Evolutionary conservation across 2,113 vertebrate species (phyloP).

Genomic region (Cebus imitator): DNA sequence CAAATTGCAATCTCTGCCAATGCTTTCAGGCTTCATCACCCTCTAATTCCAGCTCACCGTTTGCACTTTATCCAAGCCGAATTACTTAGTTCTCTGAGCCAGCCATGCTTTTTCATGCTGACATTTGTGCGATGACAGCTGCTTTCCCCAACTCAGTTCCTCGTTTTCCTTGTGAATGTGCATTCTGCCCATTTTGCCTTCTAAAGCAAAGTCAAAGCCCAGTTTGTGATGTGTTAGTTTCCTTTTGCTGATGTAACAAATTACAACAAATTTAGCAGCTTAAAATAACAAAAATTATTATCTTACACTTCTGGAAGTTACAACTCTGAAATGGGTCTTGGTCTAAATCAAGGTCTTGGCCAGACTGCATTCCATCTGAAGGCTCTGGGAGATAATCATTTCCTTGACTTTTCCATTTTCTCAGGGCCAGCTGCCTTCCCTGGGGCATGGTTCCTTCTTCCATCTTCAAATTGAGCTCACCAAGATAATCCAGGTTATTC

Average conservation of each 20-base stretch:
- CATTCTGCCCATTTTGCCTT: neutral
- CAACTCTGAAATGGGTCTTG: neutral
- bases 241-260: neutral
- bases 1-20: neutral
- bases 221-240: neutral
- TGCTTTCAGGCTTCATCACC: neutral
- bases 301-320: neutral
- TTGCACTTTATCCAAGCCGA: neutral
- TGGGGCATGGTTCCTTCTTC: neutral
- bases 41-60: neutral
- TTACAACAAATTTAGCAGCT: neutral
- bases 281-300: neutral
- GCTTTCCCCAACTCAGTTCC: neutral
- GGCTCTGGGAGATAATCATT: neutral
- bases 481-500: neutral
- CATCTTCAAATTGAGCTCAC: neutral
- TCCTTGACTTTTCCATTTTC: neutral
- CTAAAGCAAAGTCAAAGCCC: neutral
- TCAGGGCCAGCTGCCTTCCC: neutral
- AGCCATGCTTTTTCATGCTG: neutral
- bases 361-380: neutral
- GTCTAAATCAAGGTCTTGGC: neutral
- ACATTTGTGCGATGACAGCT: neutral
- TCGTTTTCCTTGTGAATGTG: neutral
- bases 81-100: neutral